Evolutionary conservation across 2,797 vertebrate genomes (phyloP).

Genomic region (Ataeniobius toweri): DNA sequence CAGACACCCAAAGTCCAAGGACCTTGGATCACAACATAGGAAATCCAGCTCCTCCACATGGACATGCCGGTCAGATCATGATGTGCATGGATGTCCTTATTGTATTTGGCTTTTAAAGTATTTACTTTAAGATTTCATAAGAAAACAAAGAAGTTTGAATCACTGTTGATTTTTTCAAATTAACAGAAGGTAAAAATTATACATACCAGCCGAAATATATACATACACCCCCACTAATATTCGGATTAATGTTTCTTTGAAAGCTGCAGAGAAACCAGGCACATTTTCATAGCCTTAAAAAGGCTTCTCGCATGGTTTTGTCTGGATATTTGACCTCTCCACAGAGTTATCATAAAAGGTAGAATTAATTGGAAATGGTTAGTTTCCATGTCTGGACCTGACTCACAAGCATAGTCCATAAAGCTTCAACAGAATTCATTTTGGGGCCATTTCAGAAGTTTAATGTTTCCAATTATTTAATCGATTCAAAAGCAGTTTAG

Average conservation of each 20-base stretch:
- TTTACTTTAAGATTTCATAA: not conserved
- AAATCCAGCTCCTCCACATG: not conserved
- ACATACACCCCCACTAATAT: not conserved
- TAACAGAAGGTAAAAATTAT: not conserved
- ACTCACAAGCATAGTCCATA: not conserved
- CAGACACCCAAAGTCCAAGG: not conserved
- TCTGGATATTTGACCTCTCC: not conserved
- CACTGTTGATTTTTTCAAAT: no score
- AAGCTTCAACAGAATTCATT: not conserved
- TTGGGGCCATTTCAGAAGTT: not conserved
- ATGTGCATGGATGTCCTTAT: not conserved
- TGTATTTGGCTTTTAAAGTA: not conserved
- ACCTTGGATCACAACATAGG: slow-evolving; percentile 1
- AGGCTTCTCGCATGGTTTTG: not conserved
- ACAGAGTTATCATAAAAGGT: not conserved
- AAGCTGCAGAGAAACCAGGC: not conserved
- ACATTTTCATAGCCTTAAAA: not conserved
- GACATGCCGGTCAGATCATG: not conserved
- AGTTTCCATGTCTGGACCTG: not conserved
- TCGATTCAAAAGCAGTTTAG: not conserved
- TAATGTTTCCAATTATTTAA: not conserved
- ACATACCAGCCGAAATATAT: not conserved
- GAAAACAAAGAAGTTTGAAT: not conserved
- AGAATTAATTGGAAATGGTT: no score
- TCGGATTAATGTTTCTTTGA: not conserved